Conservation (phyloP, 2,113 vertebrate genomes). For the Nerophis ophidion region DNA sequence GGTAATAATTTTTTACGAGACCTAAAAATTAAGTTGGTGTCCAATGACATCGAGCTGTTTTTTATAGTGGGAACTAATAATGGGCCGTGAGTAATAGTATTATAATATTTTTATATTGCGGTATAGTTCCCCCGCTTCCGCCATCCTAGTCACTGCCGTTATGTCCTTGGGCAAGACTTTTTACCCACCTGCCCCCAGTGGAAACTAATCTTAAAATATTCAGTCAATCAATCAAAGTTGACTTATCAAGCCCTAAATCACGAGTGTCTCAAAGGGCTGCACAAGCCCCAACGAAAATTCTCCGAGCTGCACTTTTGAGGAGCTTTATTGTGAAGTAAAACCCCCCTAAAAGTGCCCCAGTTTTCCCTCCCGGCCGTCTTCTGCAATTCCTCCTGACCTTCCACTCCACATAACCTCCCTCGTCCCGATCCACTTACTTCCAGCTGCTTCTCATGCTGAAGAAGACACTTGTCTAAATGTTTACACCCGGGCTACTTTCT, state of each 20-base stretch:
- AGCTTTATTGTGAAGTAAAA: too few relatives aligned
- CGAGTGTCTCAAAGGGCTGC: too few relatives aligned
- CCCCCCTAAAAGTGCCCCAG: slow-evolving; percentile 49
- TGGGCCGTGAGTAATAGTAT: slow-evolving; percentile 1
- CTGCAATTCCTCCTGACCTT: slow-evolving; percentile 40
- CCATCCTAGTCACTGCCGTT: too few relatives aligned
- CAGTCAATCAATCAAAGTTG: too few relatives aligned
- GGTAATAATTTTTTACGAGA: slow-evolving; percentile 28
- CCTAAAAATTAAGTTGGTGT: slow-evolving; percentile 28
- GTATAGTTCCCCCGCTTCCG: too few relatives aligned
- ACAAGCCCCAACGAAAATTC: slow-evolving; percentile 1
- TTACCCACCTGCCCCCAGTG: too few relatives aligned
- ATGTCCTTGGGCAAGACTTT: too few relatives aligned
- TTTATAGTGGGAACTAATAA: slow-evolving; percentile 10
- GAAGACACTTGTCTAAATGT: slow-evolving; percentile 79
- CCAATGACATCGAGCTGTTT: slow-evolving; percentile 19
- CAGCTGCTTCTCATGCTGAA: slow-evolving; percentile 76
- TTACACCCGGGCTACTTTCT: slow-evolving; percentile 70
- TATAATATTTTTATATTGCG: too few relatives aligned
- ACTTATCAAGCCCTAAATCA: too few relatives aligned
- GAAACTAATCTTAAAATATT: too few relatives aligned
- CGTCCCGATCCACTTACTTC: slow-evolving; percentile 64
- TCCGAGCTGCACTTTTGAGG: slow-evolving; percentile 61
- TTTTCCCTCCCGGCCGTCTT: slow-evolving; percentile 44
- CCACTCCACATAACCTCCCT: slow-evolving; percentile 38